Conservation (phyloP, 1,140 invertebrate species). For the Drosophila burlai region DNA sequence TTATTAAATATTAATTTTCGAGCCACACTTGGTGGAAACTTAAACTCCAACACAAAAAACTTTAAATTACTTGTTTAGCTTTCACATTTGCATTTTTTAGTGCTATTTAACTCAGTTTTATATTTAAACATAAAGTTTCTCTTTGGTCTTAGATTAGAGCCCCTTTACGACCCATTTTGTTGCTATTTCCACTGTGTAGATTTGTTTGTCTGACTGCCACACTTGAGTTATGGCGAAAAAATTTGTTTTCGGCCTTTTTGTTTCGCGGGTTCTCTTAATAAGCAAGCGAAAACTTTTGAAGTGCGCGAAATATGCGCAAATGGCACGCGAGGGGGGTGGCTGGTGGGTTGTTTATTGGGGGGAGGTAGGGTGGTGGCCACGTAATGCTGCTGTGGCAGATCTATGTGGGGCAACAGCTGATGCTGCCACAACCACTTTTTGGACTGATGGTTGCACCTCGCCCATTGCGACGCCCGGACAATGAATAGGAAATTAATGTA, state of each 20-base stretch:
- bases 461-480: constrained; percentile 39
- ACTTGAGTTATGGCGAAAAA: constrained; percentile 77
- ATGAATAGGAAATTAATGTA: constrained; percentile 83
- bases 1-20: background rate
- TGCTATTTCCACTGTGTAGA: constrained; percentile 17
- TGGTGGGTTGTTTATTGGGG: background rate
- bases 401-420: constrained; percentile 38
- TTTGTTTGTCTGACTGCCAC: constrained; percentile 53
- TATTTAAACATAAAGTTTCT: background rate
- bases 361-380: too few relatives aligned
- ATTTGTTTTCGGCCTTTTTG: constrained; percentile 57
- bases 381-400: constrained; percentile 1
- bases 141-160: background rate
- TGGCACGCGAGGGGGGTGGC: constrained; percentile 42
- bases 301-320: constrained; percentile 76
- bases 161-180: constrained; percentile 2
- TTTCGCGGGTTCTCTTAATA: constrained; percentile 68
- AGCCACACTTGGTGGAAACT: background rate
- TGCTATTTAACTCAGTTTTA: background rate
- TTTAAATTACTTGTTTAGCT: background rate
- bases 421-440: constrained; percentile 46
- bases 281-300: constrained; percentile 76
- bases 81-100: background rate
- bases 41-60: background rate
- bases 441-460: constrained; percentile 61